Evolutionary conservation across 2,113 vertebrate species (phyloP).

Genomic region (Cyanistes caeruleus): DNA sequence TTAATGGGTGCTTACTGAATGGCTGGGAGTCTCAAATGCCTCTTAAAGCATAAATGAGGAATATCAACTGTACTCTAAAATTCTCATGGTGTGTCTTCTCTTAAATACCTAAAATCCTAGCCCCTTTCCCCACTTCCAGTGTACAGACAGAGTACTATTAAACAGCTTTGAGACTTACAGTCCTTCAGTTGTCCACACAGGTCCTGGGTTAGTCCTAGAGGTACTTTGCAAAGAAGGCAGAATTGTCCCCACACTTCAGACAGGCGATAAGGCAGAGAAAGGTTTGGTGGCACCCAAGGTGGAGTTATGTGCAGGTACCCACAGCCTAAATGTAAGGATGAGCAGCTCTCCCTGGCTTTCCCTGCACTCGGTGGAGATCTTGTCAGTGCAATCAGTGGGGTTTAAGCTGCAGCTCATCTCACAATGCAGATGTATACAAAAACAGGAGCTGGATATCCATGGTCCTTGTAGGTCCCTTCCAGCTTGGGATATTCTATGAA

Average conservation of each 20-base stretch:
- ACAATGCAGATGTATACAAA: neutral
- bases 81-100: neutral
- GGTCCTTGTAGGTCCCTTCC: neutral
- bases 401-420: neutral
- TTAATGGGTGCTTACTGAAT: slow-evolving; percentile 26
- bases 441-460: neutral
- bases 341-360: neutral
- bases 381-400: neutral
- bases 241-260: neutral
- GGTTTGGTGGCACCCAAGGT: neutral
- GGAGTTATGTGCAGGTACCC: rapidly evolving
- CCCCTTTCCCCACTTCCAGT: neutral
- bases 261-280: neutral
- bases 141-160: neutral
- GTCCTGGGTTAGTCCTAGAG: neutral
- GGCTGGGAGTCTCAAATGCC: slow-evolving; percentile 49
- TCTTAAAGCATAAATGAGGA: slow-evolving; percentile 36
- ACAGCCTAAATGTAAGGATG: neutral
- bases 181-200: neutral
- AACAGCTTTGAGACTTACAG: neutral
- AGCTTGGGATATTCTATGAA: neutral
- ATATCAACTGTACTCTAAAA: neutral
- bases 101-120: neutral
- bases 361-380: rapidly evolving
- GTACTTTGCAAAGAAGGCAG: neutral